A percentile compares a stretch with the other conserved stretches of the same genome.
Evolutionary conservation across 2,797 vertebrate species (phyloP).

Genomic region (Pseudochirops corinnae): DNA sequence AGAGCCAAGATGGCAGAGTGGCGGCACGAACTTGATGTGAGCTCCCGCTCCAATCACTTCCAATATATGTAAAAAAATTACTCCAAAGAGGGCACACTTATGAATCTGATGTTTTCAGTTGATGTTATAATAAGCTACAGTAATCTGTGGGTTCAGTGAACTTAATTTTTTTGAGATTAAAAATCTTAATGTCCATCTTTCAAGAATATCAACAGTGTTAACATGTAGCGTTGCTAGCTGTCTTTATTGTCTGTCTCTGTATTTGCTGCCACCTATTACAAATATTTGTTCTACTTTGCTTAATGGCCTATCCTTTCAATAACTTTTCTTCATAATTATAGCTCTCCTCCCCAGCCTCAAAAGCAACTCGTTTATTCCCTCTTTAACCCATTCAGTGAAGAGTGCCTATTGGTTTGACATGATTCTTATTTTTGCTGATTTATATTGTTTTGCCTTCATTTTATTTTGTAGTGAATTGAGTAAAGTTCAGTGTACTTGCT

Average conservation of each 20-base stretch:
- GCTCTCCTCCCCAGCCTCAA: neutral
- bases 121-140: neutral
- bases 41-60: too few relatives aligned
- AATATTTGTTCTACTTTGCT: constrained; percentile 4
- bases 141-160: constrained; percentile 28
- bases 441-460: constrained; percentile 20
- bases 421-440: constrained; percentile 38
- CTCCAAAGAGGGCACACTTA: neutral
- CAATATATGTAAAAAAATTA: too few relatives aligned
- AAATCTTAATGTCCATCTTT: constrained; percentile 24
- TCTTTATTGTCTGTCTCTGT: neutral
- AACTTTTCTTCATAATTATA: neutral
- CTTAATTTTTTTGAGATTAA: constrained; percentile 46
- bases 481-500: constrained; percentile 29
- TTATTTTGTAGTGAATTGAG: constrained; percentile 50
- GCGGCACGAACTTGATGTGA: too few relatives aligned
- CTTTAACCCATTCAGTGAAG: neutral
- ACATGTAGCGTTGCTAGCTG: neutral
- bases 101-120: constrained; percentile 20
- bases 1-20: too few relatives aligned
- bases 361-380: neutral
- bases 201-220: neutral
- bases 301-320: constrained; percentile 4
- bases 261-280: neutral
- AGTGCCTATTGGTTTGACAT: neutral